Evolutionary conservation across 1,140 invertebrate genomes (phyloP).

Genomic region (Thaumatotibia leucotreta): DNA sequence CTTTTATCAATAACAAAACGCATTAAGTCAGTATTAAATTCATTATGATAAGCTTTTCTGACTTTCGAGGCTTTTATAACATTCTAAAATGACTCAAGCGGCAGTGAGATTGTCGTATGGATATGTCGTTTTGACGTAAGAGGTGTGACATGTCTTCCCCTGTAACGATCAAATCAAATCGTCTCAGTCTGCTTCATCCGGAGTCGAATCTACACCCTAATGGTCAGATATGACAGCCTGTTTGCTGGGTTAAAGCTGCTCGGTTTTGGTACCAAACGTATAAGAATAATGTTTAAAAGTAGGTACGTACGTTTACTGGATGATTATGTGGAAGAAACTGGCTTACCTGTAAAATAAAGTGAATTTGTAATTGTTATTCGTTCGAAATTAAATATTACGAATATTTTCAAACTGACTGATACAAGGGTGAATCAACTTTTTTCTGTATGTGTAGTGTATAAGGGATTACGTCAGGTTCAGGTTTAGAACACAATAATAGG

Average conservation of each 20-base stretch:
- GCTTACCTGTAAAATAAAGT: neutral
- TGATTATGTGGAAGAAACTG: neutral
- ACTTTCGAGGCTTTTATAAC: neutral
- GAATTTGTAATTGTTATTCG: too few relatives aligned
- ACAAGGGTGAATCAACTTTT: too few relatives aligned
- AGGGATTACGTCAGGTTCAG: too few relatives aligned
- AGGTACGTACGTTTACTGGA: neutral
- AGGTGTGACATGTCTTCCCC: neutral
- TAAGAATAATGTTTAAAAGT: too few relatives aligned
- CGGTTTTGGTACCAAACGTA: neutral
- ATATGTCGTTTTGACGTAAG: neutral
- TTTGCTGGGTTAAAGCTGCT: neutral
- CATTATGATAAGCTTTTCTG: neutral
- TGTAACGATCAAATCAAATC: conserved; percentile 16
- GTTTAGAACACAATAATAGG: too few relatives aligned
- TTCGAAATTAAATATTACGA: too few relatives aligned
- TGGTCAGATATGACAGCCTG: neutral
- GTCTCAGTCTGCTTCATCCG: conserved; percentile 15
- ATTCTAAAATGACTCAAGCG: neutral
- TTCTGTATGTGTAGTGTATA: too few relatives aligned
- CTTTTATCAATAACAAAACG: neutral
- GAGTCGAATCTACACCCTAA: neutral
- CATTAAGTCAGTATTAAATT: neutral
- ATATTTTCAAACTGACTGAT: neutral
- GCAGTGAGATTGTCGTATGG: neutral